Evolutionary conservation across 2,113 vertebrate genomes (phyloP), one percentile per base, ranked within the genome.

Genomic region (Nymphicus hollandicus): DNA sequence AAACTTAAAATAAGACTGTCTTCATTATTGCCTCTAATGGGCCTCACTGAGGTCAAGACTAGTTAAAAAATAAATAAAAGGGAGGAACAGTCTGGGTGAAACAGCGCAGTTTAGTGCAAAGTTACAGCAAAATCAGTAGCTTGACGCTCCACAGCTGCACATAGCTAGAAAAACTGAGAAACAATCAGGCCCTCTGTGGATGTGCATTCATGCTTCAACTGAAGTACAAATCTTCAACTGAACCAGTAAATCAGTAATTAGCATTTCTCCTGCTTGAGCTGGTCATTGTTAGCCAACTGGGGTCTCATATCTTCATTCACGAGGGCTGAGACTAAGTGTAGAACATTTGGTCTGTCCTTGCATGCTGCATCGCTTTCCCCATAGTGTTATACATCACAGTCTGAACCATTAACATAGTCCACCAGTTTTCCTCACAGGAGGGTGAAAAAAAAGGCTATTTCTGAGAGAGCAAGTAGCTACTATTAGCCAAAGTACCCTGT

Each of bases 41-140:
- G 43, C 29, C 25, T 85, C 63, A 58, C 47, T 19, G 44, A 82
- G 58, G 58, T 88, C 37, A 70, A 93, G 90, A 66, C 24, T 70
- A 83, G 91, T 88, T 65, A 44, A 88, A 90, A 95, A 88, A 86
- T 70, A 92, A 81, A 65, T 52, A 66, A 81, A 60, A 81, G 19
- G 24, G 33, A 86, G 46, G 83, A 93, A 50, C 27, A n/a, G 12
- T 10, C 23, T 91, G 44, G 23, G 47, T 86, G 44, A 83, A 88
- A 69, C 11, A 24, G 43, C 14, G 7, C 20, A 50, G 9, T 37
- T 71, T 81, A 64, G n/a, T 72, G 70, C 47, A 78, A 93, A 83
- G 29, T 73, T 61, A 85, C 25, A 20, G 52, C 52, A 77, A 91
- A 95, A 80, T n/a, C 47, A 9, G 49, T 80, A 55, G 23, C 52